Base-by-base conservation (phyloP, 2,113 vertebrate species). In the Naja naja region DNA sequence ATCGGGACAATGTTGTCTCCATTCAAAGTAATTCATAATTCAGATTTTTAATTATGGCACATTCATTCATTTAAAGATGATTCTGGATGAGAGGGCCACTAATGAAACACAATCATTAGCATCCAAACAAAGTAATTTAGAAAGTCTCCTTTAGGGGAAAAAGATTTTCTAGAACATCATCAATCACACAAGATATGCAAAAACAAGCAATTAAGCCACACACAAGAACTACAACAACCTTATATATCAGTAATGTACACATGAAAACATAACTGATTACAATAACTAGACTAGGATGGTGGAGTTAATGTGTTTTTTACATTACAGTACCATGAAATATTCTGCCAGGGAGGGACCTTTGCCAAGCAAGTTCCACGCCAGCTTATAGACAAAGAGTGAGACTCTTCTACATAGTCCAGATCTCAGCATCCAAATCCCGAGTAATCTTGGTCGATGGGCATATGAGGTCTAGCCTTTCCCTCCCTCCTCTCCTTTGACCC, bases 61-160 rank as follows among this genome's bases (percentile, higher is more conserved):
- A 99, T 99, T 99, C 99, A 99, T 99, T 98, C 98, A 98, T 98
- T 99, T 99, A 99, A 97, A 98, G 99, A 99, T 99, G 99, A 99
- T 99, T 98, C 98, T 98, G 98, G 99, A 99, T 99, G 98, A 99
- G 99, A 99, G 98, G 98, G 98, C 98, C 98, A 98, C 99, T 99
- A 99, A 99, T 99, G 99, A 99, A 99, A 99, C 98, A 98, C 98
- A 99, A 99, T 99, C 99, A 99, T 99, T 99, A 99, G 99, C 99
- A 99, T 99, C 99, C 99, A 99, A 99, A 99, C 99, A 99, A 99
- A 99, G 99, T 99, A 99, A 99, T 99, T 99, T 99, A 99, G 98
- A 99, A 98, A 99, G 98, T 98, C 99, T 99, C 99, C 99, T 99
- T 98, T 99, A 99, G 99, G 99, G 99, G 99, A 99, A 98, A 81